Evolutionary conservation across 2,888 invertebrate genomes (phyloP).

Genomic region (Drosophila rubida): DNA sequence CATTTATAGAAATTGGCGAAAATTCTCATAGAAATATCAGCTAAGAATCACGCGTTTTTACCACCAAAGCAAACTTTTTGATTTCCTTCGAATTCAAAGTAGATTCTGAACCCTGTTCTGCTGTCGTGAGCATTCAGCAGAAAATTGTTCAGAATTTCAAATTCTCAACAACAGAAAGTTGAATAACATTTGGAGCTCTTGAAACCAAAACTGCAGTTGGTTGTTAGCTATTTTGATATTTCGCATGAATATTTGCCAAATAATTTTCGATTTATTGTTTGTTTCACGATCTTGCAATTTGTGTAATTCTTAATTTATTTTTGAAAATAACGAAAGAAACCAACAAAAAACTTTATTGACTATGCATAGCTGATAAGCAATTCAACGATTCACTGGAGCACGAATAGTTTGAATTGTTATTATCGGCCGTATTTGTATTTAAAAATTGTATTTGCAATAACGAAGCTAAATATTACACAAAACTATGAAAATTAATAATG

Average conservation of each 20-base stretch:
- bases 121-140: slow-evolving; percentile 83
- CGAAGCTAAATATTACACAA: slow-evolving; percentile 37
- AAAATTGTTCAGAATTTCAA: slow-evolving; percentile 69
- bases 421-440: slow-evolving; percentile 17
- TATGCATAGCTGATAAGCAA: slow-evolving; percentile 22
- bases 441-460: slow-evolving; percentile 42
- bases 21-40: slow-evolving; percentile 5
- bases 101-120: slow-evolving; percentile 76
- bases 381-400: slow-evolving; percentile 67
- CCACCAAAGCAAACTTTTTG: not conserved
- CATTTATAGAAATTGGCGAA: slow-evolving; percentile 32
- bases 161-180: slow-evolving; percentile 12
- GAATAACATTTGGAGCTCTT: slow-evolving; percentile 2
- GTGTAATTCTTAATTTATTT: not conserved
- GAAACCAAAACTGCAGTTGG: slow-evolving; percentile 69
- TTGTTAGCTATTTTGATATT: slow-evolving; percentile 6
- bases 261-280: slow-evolving; percentile 40
- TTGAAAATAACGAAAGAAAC: not conserved
- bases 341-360: slow-evolving; percentile 5
- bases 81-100: not conserved
- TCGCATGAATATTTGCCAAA: not conserved
- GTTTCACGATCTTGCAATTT: slow-evolving; percentile 35
- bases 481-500: slow-evolving; percentile 31
- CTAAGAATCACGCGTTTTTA: slow-evolving; percentile 61
- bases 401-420: slow-evolving; percentile 51